Base-by-base conservation (phyloP, 2,797 vertebrate genomes). In the Coilia nasus region DNA sequence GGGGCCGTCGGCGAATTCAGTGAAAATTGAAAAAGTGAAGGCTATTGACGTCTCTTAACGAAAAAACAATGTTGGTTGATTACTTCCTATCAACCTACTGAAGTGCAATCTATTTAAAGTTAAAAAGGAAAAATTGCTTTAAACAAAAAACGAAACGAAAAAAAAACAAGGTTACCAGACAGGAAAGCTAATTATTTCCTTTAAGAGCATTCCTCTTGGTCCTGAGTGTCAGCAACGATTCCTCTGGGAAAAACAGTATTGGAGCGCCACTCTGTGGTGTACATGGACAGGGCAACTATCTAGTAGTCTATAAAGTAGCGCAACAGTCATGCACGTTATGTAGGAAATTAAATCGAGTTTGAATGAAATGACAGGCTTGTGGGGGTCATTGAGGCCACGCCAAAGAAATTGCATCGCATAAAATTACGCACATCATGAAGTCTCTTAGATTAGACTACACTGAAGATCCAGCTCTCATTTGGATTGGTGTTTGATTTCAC, bases 201-300 rank as follows among this genome's bases (percentile, higher is more conserved):
- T 54, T 54, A 1, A 54, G 2, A 54, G 50, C 7, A 25, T 25
- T 64, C 0, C n/a, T 6, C 23, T 25, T 25, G 60, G 23, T 25
- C n/a, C 3, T 10, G n/a, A 17, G 4, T 64, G n/a, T n/a, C 60
- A 2, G 0, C 3, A 19, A 41, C 7, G 21, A 21, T 7, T 78
- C 31, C 71, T 44, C 44, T 44, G 71, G 71, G 71, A 78, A 78
- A 78, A 44, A 17, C 35, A 44, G 35, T 41, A 21, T 41, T 41
- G 35, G 71, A 78, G 71, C 35, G 71, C 35, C 71, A 44, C 71
- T 44, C 31, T 21, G 71, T 78, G 71, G 71, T 78, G 35, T 7
- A 44, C 17, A 75, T 35, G 2, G 67, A 75, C 28, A 71, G 6
- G 28, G 28, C 31, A 31, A 12, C 4, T 41, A 15, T 25, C 50